These are phyloP conservation scores for Lithophane ornitopus DNA, from an alignment of 2,888 invertebrate species.

Conservation along the genomic window DNA sequence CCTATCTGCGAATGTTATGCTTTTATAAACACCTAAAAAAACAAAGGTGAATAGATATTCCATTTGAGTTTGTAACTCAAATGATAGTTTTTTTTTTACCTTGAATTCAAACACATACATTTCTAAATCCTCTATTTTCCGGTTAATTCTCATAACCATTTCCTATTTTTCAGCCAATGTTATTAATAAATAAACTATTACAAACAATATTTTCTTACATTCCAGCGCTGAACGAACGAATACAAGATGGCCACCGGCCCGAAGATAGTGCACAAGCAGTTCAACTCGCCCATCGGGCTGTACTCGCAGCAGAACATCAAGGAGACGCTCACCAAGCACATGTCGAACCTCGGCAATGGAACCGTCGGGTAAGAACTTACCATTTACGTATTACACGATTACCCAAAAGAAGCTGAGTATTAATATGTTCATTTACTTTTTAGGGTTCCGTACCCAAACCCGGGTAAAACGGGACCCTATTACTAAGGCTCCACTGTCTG, in stretches of 20 bases:
- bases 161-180: neutral
- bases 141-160: neutral
- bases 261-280: conserved; percentile 96
- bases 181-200: neutral
- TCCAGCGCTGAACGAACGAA: conserved; percentile 90
- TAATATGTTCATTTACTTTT: neutral
- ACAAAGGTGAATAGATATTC: neutral
- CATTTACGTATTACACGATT: neutral
- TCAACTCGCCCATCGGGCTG: conserved; percentile 96
- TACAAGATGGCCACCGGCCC: conserved; percentile 93
- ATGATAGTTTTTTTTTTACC: no score
- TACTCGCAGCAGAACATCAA: conserved; percentile 95
- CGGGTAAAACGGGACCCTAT: no score
- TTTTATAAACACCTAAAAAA: conserved; percentile 8
- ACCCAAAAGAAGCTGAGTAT: neutral
- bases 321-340: conserved; percentile 94
- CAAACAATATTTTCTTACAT: conserved; percentile 51
- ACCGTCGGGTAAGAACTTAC: conserved; percentile 93
- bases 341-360: conserved; percentile 94
- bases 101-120: neutral
- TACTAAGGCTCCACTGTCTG: no score
- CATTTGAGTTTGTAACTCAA: neutral
- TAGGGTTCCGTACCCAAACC: no score
- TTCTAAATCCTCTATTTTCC: neutral
- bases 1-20: conserved; percentile 17